phyloP scores from a whole-genome alignment of 2,888 invertebrate species.

The Oscheius sp. region DNA sequence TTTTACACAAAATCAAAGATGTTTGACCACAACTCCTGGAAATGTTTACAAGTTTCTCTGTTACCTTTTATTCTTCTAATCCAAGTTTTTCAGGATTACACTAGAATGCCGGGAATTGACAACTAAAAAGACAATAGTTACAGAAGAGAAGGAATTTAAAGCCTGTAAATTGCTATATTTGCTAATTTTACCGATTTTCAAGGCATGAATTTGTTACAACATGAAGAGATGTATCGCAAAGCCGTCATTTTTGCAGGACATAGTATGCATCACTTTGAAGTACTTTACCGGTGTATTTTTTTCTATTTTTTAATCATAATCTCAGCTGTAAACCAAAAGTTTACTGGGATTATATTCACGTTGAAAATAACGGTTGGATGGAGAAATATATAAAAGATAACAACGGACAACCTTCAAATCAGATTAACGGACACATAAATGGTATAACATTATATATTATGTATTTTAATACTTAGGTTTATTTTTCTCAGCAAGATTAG shows the following conservation, averaged over 20 bases:
- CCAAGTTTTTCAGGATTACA: constrained; percentile 17
- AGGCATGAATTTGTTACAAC: constrained; percentile 47
- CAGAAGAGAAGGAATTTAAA: constrained; percentile 32
- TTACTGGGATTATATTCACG: constrained; percentile 63
- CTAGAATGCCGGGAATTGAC: constrained; percentile 17
- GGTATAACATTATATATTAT: constrained; percentile 31
- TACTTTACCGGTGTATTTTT: constrained; percentile 44
- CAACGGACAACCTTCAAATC: constrained; percentile 66
- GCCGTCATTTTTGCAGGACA: constrained; percentile 34
- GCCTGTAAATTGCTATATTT: constrained; percentile 37
- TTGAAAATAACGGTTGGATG: constrained; percentile 56
- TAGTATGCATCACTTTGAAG: constrained; percentile 51
- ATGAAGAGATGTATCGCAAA: constrained; percentile 35
- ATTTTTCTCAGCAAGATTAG: constrained; percentile 69
- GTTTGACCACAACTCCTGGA: constrained; percentile 21
- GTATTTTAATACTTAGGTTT: constrained; percentile 60
- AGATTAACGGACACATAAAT: constrained; percentile 60
- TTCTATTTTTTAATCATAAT: background rate
- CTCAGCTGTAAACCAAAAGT: constrained; percentile 58
- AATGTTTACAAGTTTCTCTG: background rate
- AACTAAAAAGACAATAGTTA: constrained; percentile 1
- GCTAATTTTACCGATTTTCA: constrained; percentile 17
- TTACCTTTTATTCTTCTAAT: background rate
- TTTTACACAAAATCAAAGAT: constrained; percentile 6
- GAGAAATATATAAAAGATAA: constrained; percentile 66